Base-by-base conservation (phyloP, 2,113 vertebrate genomes). In the Chascanopsetta lugubris region DNA sequence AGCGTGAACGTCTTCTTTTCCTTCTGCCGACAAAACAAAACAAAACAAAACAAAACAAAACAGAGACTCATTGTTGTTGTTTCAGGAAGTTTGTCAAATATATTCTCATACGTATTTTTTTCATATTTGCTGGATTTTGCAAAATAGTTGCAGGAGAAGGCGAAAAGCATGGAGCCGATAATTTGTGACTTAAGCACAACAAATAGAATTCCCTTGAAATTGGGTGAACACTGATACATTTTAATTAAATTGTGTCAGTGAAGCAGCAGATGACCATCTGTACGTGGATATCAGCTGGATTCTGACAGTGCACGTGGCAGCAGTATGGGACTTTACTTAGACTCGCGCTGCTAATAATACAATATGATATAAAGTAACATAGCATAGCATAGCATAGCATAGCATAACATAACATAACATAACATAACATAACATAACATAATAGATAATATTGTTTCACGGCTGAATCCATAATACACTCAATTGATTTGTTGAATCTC, bases 1-100 rank as follows among this genome's bases (percentile, higher is more conserved):
- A 45, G 18, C 50, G 36, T 50, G 25, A 17, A 61, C 26, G 8
- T 48, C 42, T 72, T 57, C 64, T 51, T 42, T 42, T 15, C 57
- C 34, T 55, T 22, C 47, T n/a, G n/a, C n/a, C n/a, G n/a, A n/a
- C n/a, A n/a, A 20, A 3, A n/a, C 22, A 64, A 47, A 34, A 6
- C 10, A 38, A 30, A 38, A 30, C n/a, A 56, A 20, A 3, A n/a
- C 22, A 64, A 47, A 34, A 6, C 10, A 38, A 30, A 38, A 30
- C n/a, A 56, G 38, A 30, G 8, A 32, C 13, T 7, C n/a, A n/a
- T n/a, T 42, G 12, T 60, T 56, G 24, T 43, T 30, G 21, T 47
- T 56, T 54, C 24, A 30, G 17, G 61, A 24, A n/a, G 4, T 27
- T 58, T 51, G 46, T 58, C 4, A 38, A 45, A 20, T 18, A 24